Evolutionary conservation across 2,888 invertebrate species (phyloP), one percentile per base, ranked within the genome.

Genomic region (Xestoiulus laeticollis): DNA sequence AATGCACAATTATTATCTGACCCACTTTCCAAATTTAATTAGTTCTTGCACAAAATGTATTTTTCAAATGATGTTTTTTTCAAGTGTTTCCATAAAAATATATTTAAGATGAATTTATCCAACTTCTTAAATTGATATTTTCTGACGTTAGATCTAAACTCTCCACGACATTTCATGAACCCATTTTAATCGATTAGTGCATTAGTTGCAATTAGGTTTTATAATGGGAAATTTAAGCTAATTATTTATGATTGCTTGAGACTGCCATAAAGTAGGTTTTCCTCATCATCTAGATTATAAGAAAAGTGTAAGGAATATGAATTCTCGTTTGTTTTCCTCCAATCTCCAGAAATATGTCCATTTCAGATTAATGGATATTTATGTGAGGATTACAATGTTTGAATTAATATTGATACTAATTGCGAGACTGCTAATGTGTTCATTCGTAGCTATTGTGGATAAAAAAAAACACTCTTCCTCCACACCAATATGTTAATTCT

Each of bases 321-420:
- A 78, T 78, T 26, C 78, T 78, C n/a, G 78, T 22, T 78, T 78
- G 26, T 78, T 78, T 78, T 26, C 78, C 26, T 78, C 8, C n/a
- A n/a, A n/a, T 78, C 26, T 16, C 26, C 5, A 78, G 16, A 78
- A 78, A 22, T 78, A 78, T 78, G 26, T 22, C 78, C 78, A 78
- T 78, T 78, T 78, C 8, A 26, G 32, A 26, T 85, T 85, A 85
- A 85, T 85, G 85, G 32, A 85, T 85, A 85, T 85, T 85, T 85
- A 85, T 85, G 32, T 14, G 30, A 8, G 85, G 85, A 32, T 85
- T 85, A 85, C 6, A 10, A 22, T 30, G 38, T 85, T 85, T 32
- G 32, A 32, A 85, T 85, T 30, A 85, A 85, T 85, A 85, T 85
- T 85, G 85, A 85, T 32, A 85, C 85, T 32, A 85, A 85, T 85